These are phyloP conservation scores for Acomys russatus DNA, from an alignment of 2,797 vertebrate genomes.

Conservation along the genomic window DNA sequence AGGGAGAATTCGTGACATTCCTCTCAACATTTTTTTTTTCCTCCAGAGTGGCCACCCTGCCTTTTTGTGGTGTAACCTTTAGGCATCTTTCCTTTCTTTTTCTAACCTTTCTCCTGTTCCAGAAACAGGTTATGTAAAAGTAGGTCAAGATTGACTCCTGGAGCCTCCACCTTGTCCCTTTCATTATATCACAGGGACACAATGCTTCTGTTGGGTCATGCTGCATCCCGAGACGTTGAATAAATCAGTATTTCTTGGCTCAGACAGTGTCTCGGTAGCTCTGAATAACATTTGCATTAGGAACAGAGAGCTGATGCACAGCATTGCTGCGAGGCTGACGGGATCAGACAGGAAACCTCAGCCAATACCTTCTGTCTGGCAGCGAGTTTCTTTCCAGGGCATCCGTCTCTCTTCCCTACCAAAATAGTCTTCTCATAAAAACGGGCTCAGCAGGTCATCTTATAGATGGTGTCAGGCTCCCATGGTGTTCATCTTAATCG, in stretches of 20 bases:
- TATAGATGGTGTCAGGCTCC: conserved; percentile 74
- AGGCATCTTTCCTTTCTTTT: not conserved
- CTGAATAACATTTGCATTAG: conserved; percentile 78
- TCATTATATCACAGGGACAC: conserved; percentile 60
- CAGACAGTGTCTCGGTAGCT: conserved; percentile 80
- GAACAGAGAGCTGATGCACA: conserved; percentile 77
- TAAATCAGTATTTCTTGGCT: conserved; percentile 76
- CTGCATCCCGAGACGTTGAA: conserved; percentile 60
- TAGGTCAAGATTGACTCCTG: conserved; percentile 30
- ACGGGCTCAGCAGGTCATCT: conserved; percentile 70
- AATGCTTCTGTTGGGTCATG: conserved; percentile 55
- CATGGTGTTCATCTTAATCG: conserved; percentile 37
- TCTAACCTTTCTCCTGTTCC: not conserved
- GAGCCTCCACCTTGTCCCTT: not conserved
- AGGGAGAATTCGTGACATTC: not conserved
- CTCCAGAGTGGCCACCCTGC: too few species aligned
- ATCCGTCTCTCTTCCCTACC: not conserved
- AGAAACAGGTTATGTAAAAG: conserved; percentile 25
- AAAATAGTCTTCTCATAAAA: conserved; percentile 82
- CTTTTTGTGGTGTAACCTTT: not conserved
- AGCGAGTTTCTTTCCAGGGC: conserved; percentile 70
- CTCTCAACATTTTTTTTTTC: not conserved
- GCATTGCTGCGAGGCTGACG: conserved; percentile 57
- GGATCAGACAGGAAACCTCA: conserved; percentile 74
- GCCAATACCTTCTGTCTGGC: conserved; percentile 80